Evolutionary conservation across 2,888 invertebrate species (phyloP), one percentile per base, ranked within the genome.

Genomic region (Trichacis sp.): DNA sequence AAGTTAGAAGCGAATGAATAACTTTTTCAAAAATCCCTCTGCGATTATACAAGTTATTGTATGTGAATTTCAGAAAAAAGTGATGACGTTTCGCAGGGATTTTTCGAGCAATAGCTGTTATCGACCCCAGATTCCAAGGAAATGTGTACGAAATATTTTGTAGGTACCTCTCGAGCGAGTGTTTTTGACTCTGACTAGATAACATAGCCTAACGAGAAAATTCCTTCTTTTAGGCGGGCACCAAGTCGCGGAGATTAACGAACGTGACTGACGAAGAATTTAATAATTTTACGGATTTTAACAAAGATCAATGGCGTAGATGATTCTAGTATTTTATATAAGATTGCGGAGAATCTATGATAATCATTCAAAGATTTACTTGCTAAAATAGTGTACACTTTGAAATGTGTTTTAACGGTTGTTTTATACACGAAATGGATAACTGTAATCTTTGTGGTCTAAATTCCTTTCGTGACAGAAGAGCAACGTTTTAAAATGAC

Each of bases 11-110:
- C 11, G 46, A 5, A 46, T 62, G 60, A 65, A 47, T 11, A 24
- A 12, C n/a, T 36, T 36, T 36, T 36, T 36, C n/a, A 12, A 29
- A 33, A 48, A 47, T 57, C n/a, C n/a, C n/a, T n/a, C n/a, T n/a
- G n/a, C n/a, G n/a, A n/a, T n/a, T n/a, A n/a, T n/a, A n/a, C n/a
- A n/a, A n/a, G n/a, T n/a, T 12, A 5, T 24, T 24, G 24, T 24
- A 24, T 24, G 4, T 24, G 8, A 53, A 45, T 33, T 45, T 45
- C 43, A 53, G 48, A 49, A 62, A 49, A 48, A 59, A 75, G 73
- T 73, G 71, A 74, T 73, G 74, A 76, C 77, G 76, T 74, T 75
- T 69, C 65, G 68, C 75, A 76, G 73, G 61, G 59, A 51, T 67
- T 74, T 75, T 65, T 56, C 69, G 71, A 56, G 54, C 61, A 59